These are phyloP conservation scores for Odontamblyopus rebecca DNA, from an alignment of 2,797 vertebrate genomes.

Conservation along the genomic window DNA sequence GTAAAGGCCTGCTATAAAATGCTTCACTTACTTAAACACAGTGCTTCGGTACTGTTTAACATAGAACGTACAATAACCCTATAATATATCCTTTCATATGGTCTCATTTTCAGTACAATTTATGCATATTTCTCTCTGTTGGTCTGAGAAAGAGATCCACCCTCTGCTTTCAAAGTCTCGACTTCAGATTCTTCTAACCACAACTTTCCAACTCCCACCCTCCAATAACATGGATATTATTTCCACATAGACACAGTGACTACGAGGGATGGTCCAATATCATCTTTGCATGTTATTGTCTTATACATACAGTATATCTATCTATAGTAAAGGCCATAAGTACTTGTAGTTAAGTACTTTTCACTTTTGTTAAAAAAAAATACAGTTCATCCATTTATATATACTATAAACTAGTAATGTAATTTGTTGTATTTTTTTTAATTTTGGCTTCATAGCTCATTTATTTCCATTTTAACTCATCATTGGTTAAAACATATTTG, in stretches of 20 bases:
- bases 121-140: slow-evolving; percentile 3
- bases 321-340: too few relatives aligned
- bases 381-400: too few relatives aligned
- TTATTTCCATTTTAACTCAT: too few relatives aligned
- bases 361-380: not conserved
- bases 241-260: not conserved
- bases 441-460: too few relatives aligned
- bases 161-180: not conserved
- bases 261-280: not conserved
- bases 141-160: not conserved
- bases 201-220: not conserved
- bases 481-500: too few relatives aligned
- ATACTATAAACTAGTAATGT: too few relatives aligned
- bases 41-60: too few relatives aligned
- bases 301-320: too few relatives aligned
- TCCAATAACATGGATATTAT: not conserved
- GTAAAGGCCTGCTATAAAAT: too few relatives aligned
- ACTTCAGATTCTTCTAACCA: slow-evolving; percentile 4
- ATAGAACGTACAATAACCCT: not conserved
- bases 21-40: too few relatives aligned
- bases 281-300: too few relatives aligned
- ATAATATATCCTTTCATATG: not conserved
- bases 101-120: not conserved
- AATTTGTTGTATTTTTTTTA: too few relatives aligned
- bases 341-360: not conserved